Evolutionary conservation across 2,113 vertebrate genomes (phyloP), one percentile per base, ranked within the genome.

Genomic region (Mesocricetus auratus): DNA sequence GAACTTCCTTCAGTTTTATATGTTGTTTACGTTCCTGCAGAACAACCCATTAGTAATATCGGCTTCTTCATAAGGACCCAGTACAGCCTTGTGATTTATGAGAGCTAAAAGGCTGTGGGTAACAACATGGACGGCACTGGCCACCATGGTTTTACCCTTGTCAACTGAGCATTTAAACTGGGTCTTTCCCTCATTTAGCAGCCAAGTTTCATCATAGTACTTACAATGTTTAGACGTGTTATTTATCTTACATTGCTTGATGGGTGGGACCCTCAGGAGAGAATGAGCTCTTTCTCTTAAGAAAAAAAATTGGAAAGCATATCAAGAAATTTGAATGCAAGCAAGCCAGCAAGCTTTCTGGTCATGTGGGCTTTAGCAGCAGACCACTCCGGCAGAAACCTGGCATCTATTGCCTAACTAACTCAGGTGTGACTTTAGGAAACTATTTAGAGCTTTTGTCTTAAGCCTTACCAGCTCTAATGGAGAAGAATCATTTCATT

Each of bases 161-260:
- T 42, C 69, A 86, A 89, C 56, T 4, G 68, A 91, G 69, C n/a
- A 66, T 78, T 96, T 86, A 82, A 93, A 92, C 74, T 22, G 11
- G 1, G 64, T 86, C 88, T 86, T 82, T 86, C 33, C 92, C 33
- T 81, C 86, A 7, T 82, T 95, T 91, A 81, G 79, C 78, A 85
- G 96, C 89, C 91, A 58, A 75, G 39, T 89, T 94, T 94, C 81
- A 91, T 93, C 91, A 88, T 0, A 39, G 81, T 68, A 89, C 96
- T 97, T 96, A 92, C 17, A 88, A 75, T 95, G 89, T 97, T 97
- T 96, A 92, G 94, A 97, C 86, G 77, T 89, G 69, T 22, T 93
- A 89, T 94, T 96, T 95, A 96, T 90, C 89, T 96, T 94, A 82
- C 81, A 83, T 74, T 56, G 50, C 90, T n/a, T 96, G 91, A 93